Percentiles rank a stretch among this genome's conserved stretches.
These are phyloP conservation scores for Pharmacophagus antenor DNA, from an alignment of 2,888 invertebrate species.

Conservation along the genomic window DNA sequence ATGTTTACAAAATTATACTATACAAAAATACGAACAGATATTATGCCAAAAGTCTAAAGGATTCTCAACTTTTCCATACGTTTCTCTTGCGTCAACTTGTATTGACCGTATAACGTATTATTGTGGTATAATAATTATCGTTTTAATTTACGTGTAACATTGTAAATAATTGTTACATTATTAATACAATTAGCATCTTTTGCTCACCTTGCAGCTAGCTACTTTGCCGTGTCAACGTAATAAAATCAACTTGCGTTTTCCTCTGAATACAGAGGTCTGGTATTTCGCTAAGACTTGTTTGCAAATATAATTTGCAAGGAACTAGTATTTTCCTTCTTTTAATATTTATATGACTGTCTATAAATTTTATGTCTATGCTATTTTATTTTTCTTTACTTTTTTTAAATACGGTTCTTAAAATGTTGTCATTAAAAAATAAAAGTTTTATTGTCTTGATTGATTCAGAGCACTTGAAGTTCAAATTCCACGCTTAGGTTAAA, in stretches of 20 bases:
- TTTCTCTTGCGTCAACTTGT: background rate
- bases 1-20: no score
- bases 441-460: no score
- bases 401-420: background rate
- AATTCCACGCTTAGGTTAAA: background rate
- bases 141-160: conserved; percentile 3
- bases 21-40: no score
- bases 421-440: no score
- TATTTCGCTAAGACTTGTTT: background rate
- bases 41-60: background rate
- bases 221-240: background rate
- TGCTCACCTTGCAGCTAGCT: conserved; percentile 8
- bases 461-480: background rate
- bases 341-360: background rate
- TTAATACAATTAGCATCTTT: background rate
- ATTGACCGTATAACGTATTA: background rate
- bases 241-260: conserved; percentile 2
- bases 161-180: conserved; percentile 1
- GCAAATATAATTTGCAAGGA: background rate
- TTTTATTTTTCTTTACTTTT: background rate
- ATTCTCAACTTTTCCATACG: background rate
- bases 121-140: background rate
- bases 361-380: background rate
- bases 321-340: background rate
- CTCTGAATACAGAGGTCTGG: background rate